Conservation (phyloP, 2,888 invertebrate species). For the Cataglyphis altisquamis region DNA sequence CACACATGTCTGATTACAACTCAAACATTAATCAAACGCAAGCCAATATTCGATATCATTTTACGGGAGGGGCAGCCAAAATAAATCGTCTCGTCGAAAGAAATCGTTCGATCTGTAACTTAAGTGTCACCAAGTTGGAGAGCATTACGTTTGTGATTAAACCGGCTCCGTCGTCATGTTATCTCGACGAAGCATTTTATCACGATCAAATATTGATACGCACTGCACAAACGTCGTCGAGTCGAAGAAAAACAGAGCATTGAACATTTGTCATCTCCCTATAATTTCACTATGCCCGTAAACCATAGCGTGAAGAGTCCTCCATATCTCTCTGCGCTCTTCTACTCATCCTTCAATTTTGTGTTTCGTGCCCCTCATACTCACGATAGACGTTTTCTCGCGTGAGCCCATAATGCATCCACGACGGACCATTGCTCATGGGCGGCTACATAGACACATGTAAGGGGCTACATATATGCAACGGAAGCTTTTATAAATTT, state of each 20-base stretch:
- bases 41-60: constrained; percentile 3
- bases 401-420: not conserved
- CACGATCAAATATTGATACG: constrained; percentile 69
- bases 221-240: constrained; percentile 34
- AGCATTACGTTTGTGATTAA: constrained; percentile 48
- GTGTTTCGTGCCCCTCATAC: not conserved
- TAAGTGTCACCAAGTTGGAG: constrained; percentile 15
- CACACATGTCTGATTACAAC: not conserved
- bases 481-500: not conserved
- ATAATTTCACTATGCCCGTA: constrained; percentile 27
- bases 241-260: constrained; percentile 36
- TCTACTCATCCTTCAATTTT: not conserved
- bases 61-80: not conserved
- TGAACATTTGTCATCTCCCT: constrained; percentile 29
- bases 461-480: not conserved
- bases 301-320: constrained; percentile 16
- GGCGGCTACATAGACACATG: not conserved
- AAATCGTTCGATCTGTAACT: not conserved
- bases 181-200: constrained; percentile 69
- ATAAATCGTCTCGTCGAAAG: constrained; percentile 4
- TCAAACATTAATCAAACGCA: not conserved
- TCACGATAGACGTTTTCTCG: constrained; percentile 9
- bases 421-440: not conserved
- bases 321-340: not conserved
- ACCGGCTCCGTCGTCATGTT: constrained; percentile 55